phyloP scores from a whole-genome alignment of 2,113 vertebrate genomes.

The Scopus umbretta region DNA sequence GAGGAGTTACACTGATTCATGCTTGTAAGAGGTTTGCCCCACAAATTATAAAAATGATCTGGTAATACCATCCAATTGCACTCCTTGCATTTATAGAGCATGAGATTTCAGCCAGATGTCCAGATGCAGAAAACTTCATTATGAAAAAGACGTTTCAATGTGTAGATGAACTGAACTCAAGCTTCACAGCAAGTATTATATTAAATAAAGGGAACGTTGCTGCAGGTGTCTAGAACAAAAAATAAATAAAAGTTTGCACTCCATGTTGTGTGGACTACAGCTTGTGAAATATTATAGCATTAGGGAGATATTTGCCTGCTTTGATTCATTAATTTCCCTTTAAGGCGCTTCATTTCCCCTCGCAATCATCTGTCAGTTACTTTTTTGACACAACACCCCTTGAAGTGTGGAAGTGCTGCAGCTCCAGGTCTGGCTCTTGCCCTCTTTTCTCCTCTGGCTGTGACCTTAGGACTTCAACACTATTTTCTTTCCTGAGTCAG shows the following conservation, averaged over 20 bases:
- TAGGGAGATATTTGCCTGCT: background rate
- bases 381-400: constrained; percentile 1
- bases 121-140: background rate
- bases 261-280: background rate
- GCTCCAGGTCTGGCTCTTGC: constrained; percentile 27
- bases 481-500: constrained; percentile 68
- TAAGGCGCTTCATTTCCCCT: constrained; percentile 38
- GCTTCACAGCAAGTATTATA: background rate
- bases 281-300: background rate
- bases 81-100: background rate
- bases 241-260: background rate
- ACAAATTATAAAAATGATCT: background rate
- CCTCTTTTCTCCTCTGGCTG: constrained; percentile 43
- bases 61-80: background rate
- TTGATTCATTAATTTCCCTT: constrained; percentile 52
- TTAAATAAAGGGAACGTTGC: background rate
- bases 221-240: background rate
- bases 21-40: background rate
- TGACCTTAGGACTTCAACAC: constrained; percentile 57
- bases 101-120: background rate
- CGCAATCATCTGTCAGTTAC: background rate
- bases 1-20: background rate
- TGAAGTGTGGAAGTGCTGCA: constrained; percentile 49
- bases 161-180: background rate
- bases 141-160: background rate